Base-by-base conservation (phyloP, 2,113 vertebrate genomes). In the Colius striatus region DNA sequence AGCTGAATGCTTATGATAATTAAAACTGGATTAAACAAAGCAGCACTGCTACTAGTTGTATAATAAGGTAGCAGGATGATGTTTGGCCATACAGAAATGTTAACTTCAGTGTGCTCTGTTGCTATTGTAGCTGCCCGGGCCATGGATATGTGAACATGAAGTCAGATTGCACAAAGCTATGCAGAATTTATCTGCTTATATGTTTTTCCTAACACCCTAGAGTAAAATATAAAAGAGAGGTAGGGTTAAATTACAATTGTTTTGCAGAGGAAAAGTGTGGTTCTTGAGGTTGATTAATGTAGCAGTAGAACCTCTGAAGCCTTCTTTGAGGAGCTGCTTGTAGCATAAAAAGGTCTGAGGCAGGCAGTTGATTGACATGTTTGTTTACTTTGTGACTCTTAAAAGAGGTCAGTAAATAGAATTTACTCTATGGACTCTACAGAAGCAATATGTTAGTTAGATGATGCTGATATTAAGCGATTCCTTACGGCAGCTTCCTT, bases 351-450 rank as follows among this genome's bases (percentile, higher is more conserved):
- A 87, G 58, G 72, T 90, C n/a, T 60, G 78, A 91, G 78, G 36
- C 41, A 61, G 62, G 78, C 82, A 47, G 78, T 51, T 87, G 87
- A 79, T 45, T 87, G 92, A 92, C 84, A 58, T 87, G 57, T 89
- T 77, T 96, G 77, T 89, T 95, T 93, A n/a, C 89, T 92, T 72
- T 87, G 58, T 79, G 71, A 30, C 29, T 82, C 67, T 87, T 87
- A 78, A 72, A 87, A 89, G 77, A 94, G 71, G 32, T 91, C 84
- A 79, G 78, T 91, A 91, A 96, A 77, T 68, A 87, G 53, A 74
- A 74, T 81, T 86, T 89, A 57, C 38, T 83, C 55, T 80, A 3
- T 87, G 84, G 54, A 84, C 61, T 89, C 61, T 58, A 53, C 68
- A 6, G 8, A 77, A 75, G 72, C 57, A 92, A 4, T 88, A 43